A percentile compares a stretch with the other conserved stretches of the same genome.
Evolutionary conservation across 2,888 invertebrate species (phyloP).

Genomic region (Hololepta plana): DNA sequence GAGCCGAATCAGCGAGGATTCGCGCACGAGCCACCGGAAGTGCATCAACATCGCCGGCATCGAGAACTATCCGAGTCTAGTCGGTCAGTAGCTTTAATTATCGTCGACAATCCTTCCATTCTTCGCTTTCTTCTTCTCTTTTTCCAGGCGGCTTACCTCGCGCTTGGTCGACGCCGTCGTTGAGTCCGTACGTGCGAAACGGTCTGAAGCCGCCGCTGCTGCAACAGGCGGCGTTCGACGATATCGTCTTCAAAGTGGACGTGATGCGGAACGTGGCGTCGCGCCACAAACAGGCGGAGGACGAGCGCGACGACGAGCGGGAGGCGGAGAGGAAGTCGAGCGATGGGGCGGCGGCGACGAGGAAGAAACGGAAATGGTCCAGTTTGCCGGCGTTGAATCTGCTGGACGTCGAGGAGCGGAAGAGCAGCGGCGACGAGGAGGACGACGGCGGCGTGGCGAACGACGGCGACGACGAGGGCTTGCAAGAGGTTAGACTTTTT

Average conservation of each 20-base stretch:
- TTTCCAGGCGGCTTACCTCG: slow-evolving; percentile 24
- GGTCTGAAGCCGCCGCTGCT: slow-evolving; percentile 61
- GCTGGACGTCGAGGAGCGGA: slow-evolving; percentile 14
- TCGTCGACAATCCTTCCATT: neutral
- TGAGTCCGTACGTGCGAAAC: slow-evolving; percentile 34
- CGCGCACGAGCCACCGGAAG: slow-evolving; percentile 29
- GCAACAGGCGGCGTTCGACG: slow-evolving; percentile 77
- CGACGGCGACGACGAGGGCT: slow-evolving; percentile 19
- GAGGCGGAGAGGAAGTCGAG: neutral
- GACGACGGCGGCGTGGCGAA: slow-evolving; percentile 12
- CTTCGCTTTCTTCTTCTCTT: slow-evolving; percentile 8
- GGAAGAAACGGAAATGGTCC: slow-evolving; percentile 14
- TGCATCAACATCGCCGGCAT: slow-evolving; percentile 66
- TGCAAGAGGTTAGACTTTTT: slow-evolving; percentile 26
- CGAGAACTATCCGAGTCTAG: slow-evolving; percentile 53
- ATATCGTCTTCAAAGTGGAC: slow-evolving; percentile 62
- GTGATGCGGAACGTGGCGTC: slow-evolving; percentile 63
- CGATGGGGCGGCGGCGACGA: neutral
- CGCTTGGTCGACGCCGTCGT: slow-evolving; percentile 25
- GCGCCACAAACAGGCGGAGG: slow-evolving; percentile 23
- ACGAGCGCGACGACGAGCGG: neutral
- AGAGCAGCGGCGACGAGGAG: slow-evolving; percentile 8
- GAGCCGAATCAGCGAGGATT: slow-evolving; percentile 34
- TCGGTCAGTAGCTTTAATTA: slow-evolving; percentile 20
- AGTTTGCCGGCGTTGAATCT: slow-evolving; percentile 22